These are phyloP conservation scores for Rhinoraja longicauda DNA, from an alignment of 2,797 vertebrate genomes.

Conservation along the genomic window DNA sequence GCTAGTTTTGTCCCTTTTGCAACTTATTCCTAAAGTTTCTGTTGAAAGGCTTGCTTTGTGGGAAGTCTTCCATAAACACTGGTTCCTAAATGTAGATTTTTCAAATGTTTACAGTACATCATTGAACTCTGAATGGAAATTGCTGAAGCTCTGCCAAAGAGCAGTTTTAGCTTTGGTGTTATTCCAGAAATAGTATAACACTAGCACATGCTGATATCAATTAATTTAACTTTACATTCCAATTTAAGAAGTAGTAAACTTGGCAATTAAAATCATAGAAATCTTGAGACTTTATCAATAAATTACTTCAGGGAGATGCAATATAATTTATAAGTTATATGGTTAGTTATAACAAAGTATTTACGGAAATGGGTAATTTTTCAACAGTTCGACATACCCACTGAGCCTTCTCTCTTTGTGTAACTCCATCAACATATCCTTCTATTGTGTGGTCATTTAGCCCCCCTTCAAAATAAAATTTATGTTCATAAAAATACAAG, in stretches of 20 bases:
- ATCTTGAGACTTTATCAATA: conserved; percentile 45
- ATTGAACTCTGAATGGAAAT: conserved; percentile 51
- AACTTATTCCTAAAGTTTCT: not conserved
- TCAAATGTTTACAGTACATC: conserved; percentile 24
- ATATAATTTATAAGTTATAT: not conserved
- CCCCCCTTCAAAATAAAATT: no score
- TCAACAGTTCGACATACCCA: no score
- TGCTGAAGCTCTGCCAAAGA: conserved; percentile 48
- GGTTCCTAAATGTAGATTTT: not conserved
- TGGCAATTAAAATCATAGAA: conserved; percentile 44
- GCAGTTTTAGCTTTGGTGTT: conserved; percentile 47
- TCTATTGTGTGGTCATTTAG: not conserved
- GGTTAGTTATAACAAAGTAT: not conserved
- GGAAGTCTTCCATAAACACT: not conserved
- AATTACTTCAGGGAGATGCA: not conserved
- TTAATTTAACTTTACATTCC: conserved; percentile 50
- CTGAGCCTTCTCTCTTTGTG: not conserved
- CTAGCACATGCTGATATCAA: conserved; percentile 51
- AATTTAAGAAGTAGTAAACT: conserved; percentile 54
- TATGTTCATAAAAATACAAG: no score
- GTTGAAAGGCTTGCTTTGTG: not conserved
- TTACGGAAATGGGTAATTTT: not conserved
- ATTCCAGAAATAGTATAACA: conserved; percentile 47
- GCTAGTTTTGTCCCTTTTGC: conserved; percentile 3
- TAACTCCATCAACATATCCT: not conserved